Conservation (phyloP, 1,140 invertebrate species). For the Teleogryllus occipitalis region DNA sequence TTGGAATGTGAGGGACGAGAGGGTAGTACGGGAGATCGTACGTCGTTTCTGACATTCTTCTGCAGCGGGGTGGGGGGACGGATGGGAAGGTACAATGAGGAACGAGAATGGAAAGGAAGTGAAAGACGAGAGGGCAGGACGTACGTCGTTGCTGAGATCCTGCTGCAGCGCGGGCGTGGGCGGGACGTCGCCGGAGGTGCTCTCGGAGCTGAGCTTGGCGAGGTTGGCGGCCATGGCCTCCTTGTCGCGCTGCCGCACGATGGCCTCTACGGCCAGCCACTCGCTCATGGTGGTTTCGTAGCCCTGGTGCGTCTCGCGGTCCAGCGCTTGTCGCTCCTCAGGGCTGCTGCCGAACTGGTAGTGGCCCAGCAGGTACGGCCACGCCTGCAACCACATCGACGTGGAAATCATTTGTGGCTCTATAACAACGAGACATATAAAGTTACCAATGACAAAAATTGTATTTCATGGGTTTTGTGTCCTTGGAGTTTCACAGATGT, state of each 20-base stretch:
- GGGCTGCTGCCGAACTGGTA: constrained; percentile 69
- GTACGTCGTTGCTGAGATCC: constrained; percentile 50
- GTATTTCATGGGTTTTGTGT: too few relatives aligned
- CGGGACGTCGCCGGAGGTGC: constrained; percentile 27
- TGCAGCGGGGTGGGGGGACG: too few relatives aligned
- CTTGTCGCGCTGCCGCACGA: constrained; percentile 76
- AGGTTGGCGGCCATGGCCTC: constrained; percentile 52
- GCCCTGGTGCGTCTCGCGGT: constrained; percentile 55
- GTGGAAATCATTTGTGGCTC: too few relatives aligned
- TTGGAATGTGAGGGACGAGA: too few relatives aligned
- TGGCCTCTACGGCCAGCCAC: constrained; percentile 88
- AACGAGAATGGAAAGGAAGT: too few relatives aligned
- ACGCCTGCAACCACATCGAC: constrained; percentile 45
- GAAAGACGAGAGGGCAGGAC: constrained; percentile 11
- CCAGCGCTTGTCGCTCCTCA: constrained; percentile 58
- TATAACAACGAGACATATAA: too few relatives aligned
- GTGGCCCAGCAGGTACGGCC: constrained; percentile 85
- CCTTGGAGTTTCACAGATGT: too few relatives aligned
- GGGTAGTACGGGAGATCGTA: too few relatives aligned
- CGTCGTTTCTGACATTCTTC: too few relatives aligned
- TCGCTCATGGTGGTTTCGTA: constrained; percentile 89
- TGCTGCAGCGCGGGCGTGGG: constrained; percentile 30
- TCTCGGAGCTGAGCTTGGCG: constrained; percentile 48
- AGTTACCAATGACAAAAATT: too few relatives aligned
- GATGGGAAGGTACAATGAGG: too few relatives aligned